phyloP scores from a whole-genome alignment of 2,888 invertebrate species.

The Elegia similella region DNA sequence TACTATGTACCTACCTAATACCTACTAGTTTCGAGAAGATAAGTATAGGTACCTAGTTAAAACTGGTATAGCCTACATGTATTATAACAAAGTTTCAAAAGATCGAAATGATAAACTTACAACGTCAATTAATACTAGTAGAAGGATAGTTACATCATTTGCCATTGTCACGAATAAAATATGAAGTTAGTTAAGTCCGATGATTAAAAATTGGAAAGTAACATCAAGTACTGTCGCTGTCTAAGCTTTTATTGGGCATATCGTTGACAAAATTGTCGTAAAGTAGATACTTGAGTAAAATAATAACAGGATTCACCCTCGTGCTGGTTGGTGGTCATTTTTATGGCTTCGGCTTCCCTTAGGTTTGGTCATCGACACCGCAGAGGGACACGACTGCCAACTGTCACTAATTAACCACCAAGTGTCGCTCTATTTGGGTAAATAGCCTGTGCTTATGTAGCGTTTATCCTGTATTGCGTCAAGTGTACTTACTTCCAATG shows the following conservation, averaged over 20 bases:
- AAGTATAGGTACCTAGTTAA: too few species aligned
- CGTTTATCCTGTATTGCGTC: not conserved
- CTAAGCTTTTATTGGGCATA: constrained; percentile 16
- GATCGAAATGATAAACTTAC: too few species aligned
- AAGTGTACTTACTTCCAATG: not conserved
- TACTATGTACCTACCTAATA: too few species aligned
- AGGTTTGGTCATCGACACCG: constrained; percentile 73
- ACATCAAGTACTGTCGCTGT: not conserved
- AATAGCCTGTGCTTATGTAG: not conserved
- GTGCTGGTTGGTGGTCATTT: constrained; percentile 48
- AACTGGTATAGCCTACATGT: too few species aligned
- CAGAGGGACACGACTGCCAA: constrained; percentile 45
- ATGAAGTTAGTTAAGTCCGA: not conserved
- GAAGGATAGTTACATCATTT: too few species aligned
- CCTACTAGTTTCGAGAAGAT: too few species aligned
- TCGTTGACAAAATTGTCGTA: constrained; percentile 28
- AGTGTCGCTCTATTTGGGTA: not conserved
- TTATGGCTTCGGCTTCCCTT: constrained; percentile 74
- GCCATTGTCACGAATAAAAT: too few species aligned
- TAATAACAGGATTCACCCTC: constrained; percentile 70
- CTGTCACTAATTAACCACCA: constrained; percentile 46
- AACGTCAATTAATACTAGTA: too few species aligned
- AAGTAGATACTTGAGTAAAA: constrained; percentile 38
- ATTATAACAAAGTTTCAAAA: too few species aligned
- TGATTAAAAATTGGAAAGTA: not conserved